phyloP scores from a whole-genome alignment of 2,888 invertebrate species.

The Drymonia ruficornis region DNA sequence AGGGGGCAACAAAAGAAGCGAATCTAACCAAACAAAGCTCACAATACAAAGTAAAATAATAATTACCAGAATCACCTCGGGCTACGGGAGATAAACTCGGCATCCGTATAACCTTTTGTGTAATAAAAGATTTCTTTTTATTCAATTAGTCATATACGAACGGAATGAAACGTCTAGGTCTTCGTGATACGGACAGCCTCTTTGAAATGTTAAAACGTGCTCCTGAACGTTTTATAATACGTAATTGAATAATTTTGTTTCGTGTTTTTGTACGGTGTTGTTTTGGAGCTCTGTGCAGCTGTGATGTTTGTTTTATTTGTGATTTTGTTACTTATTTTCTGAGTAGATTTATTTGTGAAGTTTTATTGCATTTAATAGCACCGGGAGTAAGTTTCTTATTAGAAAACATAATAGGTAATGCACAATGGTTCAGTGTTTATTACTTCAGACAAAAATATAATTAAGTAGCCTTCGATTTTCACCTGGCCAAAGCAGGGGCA shows the following conservation, averaged over 20 bases:
- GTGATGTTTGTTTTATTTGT: constrained; percentile 4
- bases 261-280: constrained; percentile 28
- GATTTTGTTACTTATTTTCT: constrained; percentile 10
- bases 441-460: constrained; percentile 15
- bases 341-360: no score
- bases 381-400: no score
- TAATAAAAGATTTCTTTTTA: constrained; percentile 61
- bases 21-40: constrained; percentile 53
- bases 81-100: constrained; percentile 55
- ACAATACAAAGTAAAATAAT: constrained; percentile 73
- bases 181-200: constrained; percentile 53
- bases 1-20: constrained; percentile 64
- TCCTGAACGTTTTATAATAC: constrained; percentile 24
- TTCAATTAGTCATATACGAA: constrained; percentile 67
- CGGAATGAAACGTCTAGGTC: constrained; percentile 48
- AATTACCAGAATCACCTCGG: constrained; percentile 65
- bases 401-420: neutral
- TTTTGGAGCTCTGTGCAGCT: constrained; percentile 20
- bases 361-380: no score
- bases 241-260: constrained; percentile 43
- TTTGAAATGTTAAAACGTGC: constrained; percentile 59
- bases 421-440: constrained; percentile 12
- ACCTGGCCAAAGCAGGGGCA: constrained; percentile 18
- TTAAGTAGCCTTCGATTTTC: constrained; percentile 22
- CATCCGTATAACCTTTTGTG: constrained; percentile 55